Evolutionary conservation across 2,113 vertebrate species (phyloP).

Genomic region (Otus sunia): DNA sequence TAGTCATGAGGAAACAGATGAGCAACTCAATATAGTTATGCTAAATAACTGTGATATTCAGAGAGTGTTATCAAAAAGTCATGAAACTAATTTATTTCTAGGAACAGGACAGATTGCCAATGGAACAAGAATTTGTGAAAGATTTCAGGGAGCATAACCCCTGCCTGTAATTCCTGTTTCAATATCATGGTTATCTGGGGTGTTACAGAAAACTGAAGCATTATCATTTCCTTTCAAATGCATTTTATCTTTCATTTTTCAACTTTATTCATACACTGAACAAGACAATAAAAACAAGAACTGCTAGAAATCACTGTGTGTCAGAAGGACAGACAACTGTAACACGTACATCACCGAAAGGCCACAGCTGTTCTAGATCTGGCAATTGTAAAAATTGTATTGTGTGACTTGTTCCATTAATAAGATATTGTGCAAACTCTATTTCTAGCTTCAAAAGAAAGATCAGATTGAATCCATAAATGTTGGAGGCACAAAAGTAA

Average conservation of each 20-base stretch:
- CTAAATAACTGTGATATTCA: not conserved
- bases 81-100: not conserved
- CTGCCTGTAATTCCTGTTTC: not conserved
- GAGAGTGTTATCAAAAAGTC: not conserved
- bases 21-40: not conserved
- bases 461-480: conserved; percentile 90
- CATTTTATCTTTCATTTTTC: not conserved
- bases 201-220: not conserved
- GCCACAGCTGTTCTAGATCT: not conserved
- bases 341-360: not conserved
- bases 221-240: not conserved
- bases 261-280: not conserved
- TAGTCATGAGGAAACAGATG: not conserved
- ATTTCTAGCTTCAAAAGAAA: conserved; percentile 80
- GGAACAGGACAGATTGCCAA: not conserved
- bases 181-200: not conserved
- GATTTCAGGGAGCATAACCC: not conserved
- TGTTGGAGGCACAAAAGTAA: conserved; percentile 86
- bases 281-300: not conserved
- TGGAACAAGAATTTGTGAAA: not conserved
- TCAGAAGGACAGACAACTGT: not conserved
- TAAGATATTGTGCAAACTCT: not conserved
- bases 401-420: not conserved
- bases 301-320: not conserved
- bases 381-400: not conserved